Percentiles rank a stretch among this genome's conserved stretches.
Conservation (phyloP, 1,140 invertebrate genomes). For the Thaumetopoea pityocampa region DNA sequence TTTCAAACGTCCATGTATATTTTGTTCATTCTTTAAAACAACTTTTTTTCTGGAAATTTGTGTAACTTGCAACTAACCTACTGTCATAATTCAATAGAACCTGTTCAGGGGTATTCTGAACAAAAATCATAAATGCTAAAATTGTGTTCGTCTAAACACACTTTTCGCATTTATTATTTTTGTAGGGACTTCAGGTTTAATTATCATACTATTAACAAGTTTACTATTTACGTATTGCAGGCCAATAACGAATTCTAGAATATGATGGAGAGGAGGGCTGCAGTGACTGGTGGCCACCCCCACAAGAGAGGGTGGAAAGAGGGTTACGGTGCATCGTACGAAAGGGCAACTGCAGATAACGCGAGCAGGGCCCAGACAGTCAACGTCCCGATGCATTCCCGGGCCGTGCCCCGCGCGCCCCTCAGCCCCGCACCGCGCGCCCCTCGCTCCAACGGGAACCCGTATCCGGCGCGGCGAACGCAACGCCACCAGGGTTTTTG, state of each 20-base stretch:
- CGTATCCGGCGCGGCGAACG: slow-evolving; percentile 54
- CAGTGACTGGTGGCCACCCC: slow-evolving; percentile 56
- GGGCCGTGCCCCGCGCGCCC: slow-evolving; percentile 27
- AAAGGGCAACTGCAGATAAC: slow-evolving; percentile 74
- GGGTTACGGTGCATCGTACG: slow-evolving; percentile 71
- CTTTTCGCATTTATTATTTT: too few relatives aligned
- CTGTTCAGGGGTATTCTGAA: too few relatives aligned
- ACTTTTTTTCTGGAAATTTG: too few relatives aligned
- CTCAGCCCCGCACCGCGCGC: slow-evolving; percentile 17
- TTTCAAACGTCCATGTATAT: too few relatives aligned
- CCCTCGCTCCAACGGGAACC: slow-evolving; percentile 53
- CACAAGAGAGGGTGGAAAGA: slow-evolving; percentile 51
- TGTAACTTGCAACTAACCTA: too few relatives aligned
- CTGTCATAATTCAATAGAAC: too few relatives aligned
- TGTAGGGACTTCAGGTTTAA: slow-evolving; percentile 3
- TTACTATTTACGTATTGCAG: slow-evolving; percentile 47
- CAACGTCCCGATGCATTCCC: slow-evolving; percentile 70
- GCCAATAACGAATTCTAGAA: slow-evolving; percentile 64
- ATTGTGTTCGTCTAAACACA: not conserved
- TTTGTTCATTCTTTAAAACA: too few relatives aligned
- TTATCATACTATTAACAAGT: slow-evolving; percentile 24
- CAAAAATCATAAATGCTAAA: too few relatives aligned
- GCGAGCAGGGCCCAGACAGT: slow-evolving; percentile 66
- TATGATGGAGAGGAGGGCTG: slow-evolving; percentile 44
- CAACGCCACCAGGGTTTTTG: slow-evolving; percentile 58